Evolutionary conservation across 2,113 vertebrate species (phyloP), one percentile per base, ranked within the genome.

Genomic region (Stegostoma tigrinum): DNA sequence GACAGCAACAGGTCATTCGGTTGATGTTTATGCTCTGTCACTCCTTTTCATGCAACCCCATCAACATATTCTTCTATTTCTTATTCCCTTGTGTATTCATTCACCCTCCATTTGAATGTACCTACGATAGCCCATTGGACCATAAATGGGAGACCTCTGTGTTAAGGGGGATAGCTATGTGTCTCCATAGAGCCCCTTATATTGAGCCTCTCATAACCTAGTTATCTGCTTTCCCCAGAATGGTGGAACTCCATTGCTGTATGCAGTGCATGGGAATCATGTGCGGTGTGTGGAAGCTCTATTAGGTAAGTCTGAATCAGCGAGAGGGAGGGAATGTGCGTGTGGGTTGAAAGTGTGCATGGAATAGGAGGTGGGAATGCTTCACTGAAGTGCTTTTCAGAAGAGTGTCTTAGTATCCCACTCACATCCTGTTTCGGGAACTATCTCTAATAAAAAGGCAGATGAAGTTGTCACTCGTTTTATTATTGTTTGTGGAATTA

Each of bases 221-320:
- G 17, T 17, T 38, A 17, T 93, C 21, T 95, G 14, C 86, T 42
- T 90, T 78, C 66, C 89, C 5, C 96, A 99, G 99, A 99, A 99
- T 12, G 99, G 99, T 2, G 99, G 99, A 87, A 99, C 99, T 0
- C 99, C 99, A 5, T 98, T 99, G 96, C 98, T 99, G 86, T 99
- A 99, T 0, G 99, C 99, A 0, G 99, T 99, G 75, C 97, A 98
- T 0, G 98, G 99, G 45, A 99, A 99, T 96, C 98, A 99, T 10
- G 97, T 98, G 96, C 98, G 98, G 97, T 99, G 98, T 12, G 99
- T 99, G 0, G 98, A 99, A 97, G 97, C 98, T 38, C 98, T 99
- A 0, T 97, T 99, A 96, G 98, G 99, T 99, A 97, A 97, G 67
- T 52, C 10, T 66, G 42, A 66, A n/a, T 78, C 21, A 15, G 21